These are phyloP conservation scores for Acanthochromis polyacanthus DNA, from an alignment of 2,113 vertebrate species.

Conservation along the genomic window DNA sequence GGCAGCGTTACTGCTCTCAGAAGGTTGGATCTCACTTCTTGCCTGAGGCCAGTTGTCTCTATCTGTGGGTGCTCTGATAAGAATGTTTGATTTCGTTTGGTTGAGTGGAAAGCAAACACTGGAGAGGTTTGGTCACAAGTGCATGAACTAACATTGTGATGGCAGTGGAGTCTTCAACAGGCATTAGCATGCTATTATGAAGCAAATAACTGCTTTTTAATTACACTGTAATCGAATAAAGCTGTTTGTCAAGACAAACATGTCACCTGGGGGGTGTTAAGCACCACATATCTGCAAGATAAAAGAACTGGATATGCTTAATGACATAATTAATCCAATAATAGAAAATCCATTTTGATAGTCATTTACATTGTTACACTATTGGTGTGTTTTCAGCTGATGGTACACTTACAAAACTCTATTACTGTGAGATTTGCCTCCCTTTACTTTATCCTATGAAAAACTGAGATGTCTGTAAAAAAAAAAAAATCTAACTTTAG, in stretches of 20 bases:
- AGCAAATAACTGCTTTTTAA: conserved; percentile 57
- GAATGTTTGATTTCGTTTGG: conserved; percentile 69
- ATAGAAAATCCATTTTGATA: no score
- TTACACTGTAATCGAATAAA: conserved; percentile 35
- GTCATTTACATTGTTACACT: no score
- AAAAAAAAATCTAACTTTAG: no score
- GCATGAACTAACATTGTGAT: conserved; percentile 32
- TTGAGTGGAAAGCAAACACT: conserved; percentile 62
- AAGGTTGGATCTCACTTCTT: conserved; percentile 39
- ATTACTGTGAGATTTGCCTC: no score
- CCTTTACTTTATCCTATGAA: no score
- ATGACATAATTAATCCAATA: neutral
- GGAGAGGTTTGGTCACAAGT: conserved; percentile 45
- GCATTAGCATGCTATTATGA: conserved; percentile 36
- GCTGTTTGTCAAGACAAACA: conserved; percentile 24
- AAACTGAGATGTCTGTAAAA: no score
- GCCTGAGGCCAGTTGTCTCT: conserved; percentile 38
- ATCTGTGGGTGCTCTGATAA: conserved; percentile 58
- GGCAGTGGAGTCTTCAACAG: conserved; percentile 31
- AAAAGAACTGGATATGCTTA: neutral
- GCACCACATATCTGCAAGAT: neutral
- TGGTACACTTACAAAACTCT: no score
- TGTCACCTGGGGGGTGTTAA: neutral
- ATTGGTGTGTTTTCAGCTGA: no score
- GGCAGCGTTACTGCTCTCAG: conserved; percentile 8